Base-by-base conservation (phyloP, 1,140 invertebrate genomes). In the Drosophila parabipectinata region DNA sequence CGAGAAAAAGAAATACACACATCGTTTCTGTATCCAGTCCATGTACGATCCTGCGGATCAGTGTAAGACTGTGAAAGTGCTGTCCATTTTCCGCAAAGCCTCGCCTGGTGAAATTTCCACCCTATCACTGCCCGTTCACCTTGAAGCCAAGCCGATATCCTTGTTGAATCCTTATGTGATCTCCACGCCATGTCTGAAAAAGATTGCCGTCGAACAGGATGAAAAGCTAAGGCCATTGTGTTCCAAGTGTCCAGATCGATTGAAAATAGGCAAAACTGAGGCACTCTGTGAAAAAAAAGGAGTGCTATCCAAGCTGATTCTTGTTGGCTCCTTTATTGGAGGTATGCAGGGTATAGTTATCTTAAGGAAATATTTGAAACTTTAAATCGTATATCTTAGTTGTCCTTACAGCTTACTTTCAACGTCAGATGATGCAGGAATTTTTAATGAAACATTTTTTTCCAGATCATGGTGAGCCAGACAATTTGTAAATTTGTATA, bases 11-110 rank as follows among this genome's bases (percentile, higher is more conserved):
- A 8, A 44, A 0, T 71, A 61, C 28, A 1, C 8, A 3, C 82
- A 85, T 69, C 63, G 30, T 1, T 75, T 85, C n/a, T 39, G 21
- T 5, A 41, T 85, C 1, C 39, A 68, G 3, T 71, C 45, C 9
- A 57, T 26, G 8, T 0, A 14, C 15, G 47, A 3, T 7, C 66
- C 8, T 5, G 1, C 12, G 0, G 1, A 58, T 1, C 9, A 15
- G 1, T 9, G 30, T 0, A n/a, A 41, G 4, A 32, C n/a, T 32
- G 18, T 59, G 15, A 12, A 44, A 0, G 50, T 60, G 3, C 0
- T 68, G n/a, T 7, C 3, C 7, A 6, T 54, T 12, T 85, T 87
- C 8, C 53, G 54, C 15, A 7, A 15, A 14, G 18, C 47, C 10
- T 7, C 39, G 4, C 14, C 6, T 3, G 10, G 15, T 6, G 6